phyloP scores from a whole-genome alignment of 2,797 vertebrate genomes.

The Picus viridis region DNA sequence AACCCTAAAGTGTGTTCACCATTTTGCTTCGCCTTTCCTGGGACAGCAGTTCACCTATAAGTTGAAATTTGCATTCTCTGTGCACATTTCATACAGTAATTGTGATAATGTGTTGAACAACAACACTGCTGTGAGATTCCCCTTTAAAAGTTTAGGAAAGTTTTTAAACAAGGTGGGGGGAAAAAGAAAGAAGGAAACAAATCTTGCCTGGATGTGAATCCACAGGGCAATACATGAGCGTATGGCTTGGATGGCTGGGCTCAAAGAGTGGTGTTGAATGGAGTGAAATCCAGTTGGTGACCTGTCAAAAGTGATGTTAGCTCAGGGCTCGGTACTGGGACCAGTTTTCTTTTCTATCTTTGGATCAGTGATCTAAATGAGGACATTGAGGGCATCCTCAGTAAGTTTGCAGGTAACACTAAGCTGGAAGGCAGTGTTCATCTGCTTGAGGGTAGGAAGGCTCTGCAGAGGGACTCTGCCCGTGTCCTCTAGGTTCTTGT shows the following conservation, averaged over 20 bases:
- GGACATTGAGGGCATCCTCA: too few relatives aligned
- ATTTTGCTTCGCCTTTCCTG: background rate
- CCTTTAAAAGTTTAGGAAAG: background rate
- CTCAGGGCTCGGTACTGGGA: too few relatives aligned
- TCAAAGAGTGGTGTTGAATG: too few relatives aligned
- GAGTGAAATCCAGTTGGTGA: too few relatives aligned
- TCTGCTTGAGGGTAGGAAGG: too few relatives aligned
- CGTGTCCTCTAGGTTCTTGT: background rate
- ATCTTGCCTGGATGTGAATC: background rate
- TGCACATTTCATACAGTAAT: background rate
- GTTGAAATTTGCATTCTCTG: background rate
- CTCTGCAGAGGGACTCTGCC: background rate
- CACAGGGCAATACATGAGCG: background rate
- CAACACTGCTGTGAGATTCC: background rate
- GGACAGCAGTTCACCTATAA: background rate
- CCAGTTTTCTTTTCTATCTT: too few relatives aligned
- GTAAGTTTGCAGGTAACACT: too few relatives aligned
- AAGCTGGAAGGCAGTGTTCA: too few relatives aligned
- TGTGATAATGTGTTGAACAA: background rate
- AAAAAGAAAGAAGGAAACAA: background rate
- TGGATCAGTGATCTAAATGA: too few relatives aligned
- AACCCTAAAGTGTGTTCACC: background rate
- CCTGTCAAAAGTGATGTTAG: too few relatives aligned
- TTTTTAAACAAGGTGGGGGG: too few relatives aligned
- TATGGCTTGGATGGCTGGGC: background rate